Evolutionary conservation across 2,797 vertebrate genomes (phyloP), one percentile per base, ranked within the genome.

Genomic region (Danio tinwini): DNA sequence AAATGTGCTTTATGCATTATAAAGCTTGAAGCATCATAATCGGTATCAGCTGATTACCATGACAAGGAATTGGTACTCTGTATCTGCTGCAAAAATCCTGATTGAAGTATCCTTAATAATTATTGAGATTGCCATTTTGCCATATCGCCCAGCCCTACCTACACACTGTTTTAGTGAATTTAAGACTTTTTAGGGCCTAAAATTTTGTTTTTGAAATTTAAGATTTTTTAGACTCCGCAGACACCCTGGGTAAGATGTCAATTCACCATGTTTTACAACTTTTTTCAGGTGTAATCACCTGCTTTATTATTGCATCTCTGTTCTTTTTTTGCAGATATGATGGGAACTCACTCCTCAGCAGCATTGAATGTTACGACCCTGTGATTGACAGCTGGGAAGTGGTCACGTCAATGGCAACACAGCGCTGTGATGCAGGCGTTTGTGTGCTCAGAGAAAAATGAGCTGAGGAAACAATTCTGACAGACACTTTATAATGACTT

Each of bases 371-470:
- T 92, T 99, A 99, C 0, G 98, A 99, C 86, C 98, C 98, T 6
- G 95, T 99, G 77, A 95, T 99, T 13, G 98, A 99, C 93, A 97
- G 89, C 88, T 99, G 98, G 98, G 98, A 99, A 88, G 97, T 99
- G 7, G 97, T 98, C n/a, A 98, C 98, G 4, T 98, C 97, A 44
- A 98, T 99, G 96, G 98, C 97, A n/a, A 99, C 97, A 8, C 98
- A 99, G 88, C 95, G 97, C 50, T 99, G 98, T 17, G 98, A 99
- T 1, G 98, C 98, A 0, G 98, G 98, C 0, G 97, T 99, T 82
- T 99, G 98, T 14, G 98, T 99, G 37, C 94, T 99, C 2, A 94
- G 97, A 78, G 97, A 99, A 88, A 99, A 99, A 90, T 99, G 93
- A 98, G 65, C 13, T 77, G 5, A 76, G 71, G 29, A 70, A 80